Percentiles rank a stretch among this genome's conserved stretches.
Evolutionary conservation across 2,888 invertebrate species (phyloP).

Genomic region (Ditula angustiorana): DNA sequence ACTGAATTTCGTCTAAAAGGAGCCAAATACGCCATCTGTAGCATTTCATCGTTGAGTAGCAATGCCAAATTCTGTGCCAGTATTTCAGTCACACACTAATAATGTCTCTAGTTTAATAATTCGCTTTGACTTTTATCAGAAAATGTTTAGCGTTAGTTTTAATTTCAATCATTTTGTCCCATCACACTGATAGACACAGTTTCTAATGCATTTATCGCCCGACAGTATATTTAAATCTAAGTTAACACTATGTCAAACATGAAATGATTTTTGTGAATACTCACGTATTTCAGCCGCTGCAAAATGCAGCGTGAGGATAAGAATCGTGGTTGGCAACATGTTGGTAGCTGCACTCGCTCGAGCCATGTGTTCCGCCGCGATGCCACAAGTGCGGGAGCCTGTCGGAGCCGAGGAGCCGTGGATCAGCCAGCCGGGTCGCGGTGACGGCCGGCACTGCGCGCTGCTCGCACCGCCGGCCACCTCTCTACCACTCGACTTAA

Average conservation of each 20-base stretch:
- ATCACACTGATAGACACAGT: neutral
- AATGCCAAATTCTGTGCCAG: too few species aligned
- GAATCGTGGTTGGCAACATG: slow-evolving; percentile 66
- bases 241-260: slow-evolving; percentile 1
- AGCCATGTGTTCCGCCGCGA: neutral
- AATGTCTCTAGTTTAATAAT: neutral
- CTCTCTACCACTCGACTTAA: slow-evolving; percentile 55
- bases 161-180: neutral
- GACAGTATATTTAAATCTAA: neutral
- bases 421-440: slow-evolving; percentile 75
- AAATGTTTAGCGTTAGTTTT: neutral
- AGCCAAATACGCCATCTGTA: too few species aligned
- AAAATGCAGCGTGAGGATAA: slow-evolving; percentile 69
- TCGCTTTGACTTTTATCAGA: neutral
- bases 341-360: slow-evolving; percentile 40
- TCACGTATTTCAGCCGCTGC: slow-evolving; percentile 78
- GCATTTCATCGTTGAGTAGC: too few species aligned
- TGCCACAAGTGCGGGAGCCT: slow-evolving; percentile 48
- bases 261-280: slow-evolving; percentile 47
- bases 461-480: slow-evolving; percentile 34
- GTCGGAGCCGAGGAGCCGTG: slow-evolving; percentile 45
- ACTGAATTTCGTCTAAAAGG: neutral
- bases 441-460: slow-evolving; percentile 71
- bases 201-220: neutral
- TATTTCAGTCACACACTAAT: neutral